Percentiles rank a stretch among this genome's conserved stretches.
Evolutionary conservation across 2,888 invertebrate species (phyloP).

Genomic region (Lochmaea crataegi): DNA sequence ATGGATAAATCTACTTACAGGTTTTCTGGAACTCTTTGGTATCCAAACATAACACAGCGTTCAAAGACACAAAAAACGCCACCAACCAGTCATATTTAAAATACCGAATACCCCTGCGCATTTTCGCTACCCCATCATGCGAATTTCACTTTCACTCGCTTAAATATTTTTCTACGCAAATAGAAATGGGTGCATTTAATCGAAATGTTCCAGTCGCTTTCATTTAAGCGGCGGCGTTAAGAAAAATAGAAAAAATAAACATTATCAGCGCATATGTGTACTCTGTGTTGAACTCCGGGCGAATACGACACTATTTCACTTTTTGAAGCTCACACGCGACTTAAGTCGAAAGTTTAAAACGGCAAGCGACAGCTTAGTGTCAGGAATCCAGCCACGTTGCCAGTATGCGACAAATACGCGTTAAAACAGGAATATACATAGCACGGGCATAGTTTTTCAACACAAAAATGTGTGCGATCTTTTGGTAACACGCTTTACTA

Average conservation of each 20-base stretch:
- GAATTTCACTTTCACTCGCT: neutral
- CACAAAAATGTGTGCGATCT: no score
- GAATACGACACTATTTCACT: constrained; percentile 51
- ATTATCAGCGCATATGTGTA: constrained; percentile 47
- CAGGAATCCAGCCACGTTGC: neutral
- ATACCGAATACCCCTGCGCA: constrained; percentile 40
- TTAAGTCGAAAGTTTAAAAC: constrained; percentile 9
- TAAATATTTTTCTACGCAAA: neutral
- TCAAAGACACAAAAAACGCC: constrained; percentile 41
- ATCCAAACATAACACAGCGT: constrained; percentile 48
- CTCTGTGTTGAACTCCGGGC: constrained; percentile 41
- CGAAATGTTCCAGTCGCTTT: neutral
- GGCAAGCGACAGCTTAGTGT: constrained; percentile 4
- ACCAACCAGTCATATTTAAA: constrained; percentile 32
- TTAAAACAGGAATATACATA: neutral
- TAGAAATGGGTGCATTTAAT: neutral
- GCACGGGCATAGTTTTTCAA: neutral
- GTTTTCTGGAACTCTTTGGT: constrained; percentile 56
- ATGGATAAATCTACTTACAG: constrained; percentile 49
- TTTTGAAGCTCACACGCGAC: constrained; percentile 15
- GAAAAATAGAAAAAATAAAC: constrained; percentile 25
- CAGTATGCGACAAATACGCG: neutral
- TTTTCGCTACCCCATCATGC: constrained; percentile 44
- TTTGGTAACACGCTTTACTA: no score
- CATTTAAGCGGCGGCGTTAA: neutral